Evolutionary conservation across 2,888 invertebrate species (phyloP).

Genomic region (Dione vanillae): DNA sequence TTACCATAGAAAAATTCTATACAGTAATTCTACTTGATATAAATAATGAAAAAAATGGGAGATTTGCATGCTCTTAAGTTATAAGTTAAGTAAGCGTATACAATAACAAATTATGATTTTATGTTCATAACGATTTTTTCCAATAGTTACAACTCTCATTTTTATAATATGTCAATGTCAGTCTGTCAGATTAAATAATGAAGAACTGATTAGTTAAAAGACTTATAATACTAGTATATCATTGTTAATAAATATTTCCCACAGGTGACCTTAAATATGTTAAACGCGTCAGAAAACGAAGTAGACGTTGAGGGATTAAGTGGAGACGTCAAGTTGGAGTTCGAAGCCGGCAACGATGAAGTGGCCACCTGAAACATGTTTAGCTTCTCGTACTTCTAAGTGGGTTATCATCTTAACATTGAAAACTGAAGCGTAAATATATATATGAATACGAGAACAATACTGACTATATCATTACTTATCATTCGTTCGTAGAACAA

Average conservation of each 20-base stretch:
- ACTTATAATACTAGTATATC: neutral
- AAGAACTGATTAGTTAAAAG: no score
- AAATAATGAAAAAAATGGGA: no score
- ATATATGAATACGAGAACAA: neutral
- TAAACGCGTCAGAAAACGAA: constrained; percentile 95
- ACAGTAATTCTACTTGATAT: no score
- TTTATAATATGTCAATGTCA: no score
- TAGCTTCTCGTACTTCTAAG: constrained; percentile 47
- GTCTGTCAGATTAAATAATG: no score
- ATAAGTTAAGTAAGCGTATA: no score
- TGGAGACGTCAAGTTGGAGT: constrained; percentile 92
- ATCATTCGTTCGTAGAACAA: neutral
- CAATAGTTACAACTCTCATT: no score
- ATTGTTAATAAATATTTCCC: neutral
- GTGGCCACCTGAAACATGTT: constrained; percentile 86
- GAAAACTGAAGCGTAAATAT: constrained; percentile 22
- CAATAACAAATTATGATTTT: no score
- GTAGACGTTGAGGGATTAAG: constrained; percentile 94
- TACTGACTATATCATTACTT: neutral
- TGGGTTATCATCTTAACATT: constrained; percentile 9
- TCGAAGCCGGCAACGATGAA: constrained; percentile 90
- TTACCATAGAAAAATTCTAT: no score
- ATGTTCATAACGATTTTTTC: no score
- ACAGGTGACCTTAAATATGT: constrained; percentile 94
- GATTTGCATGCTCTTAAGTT: no score